Evolutionary conservation across 2,113 vertebrate species (phyloP), one percentile per base, ranked within the genome.

Genomic region (Dasyornis broadbenti): DNA sequence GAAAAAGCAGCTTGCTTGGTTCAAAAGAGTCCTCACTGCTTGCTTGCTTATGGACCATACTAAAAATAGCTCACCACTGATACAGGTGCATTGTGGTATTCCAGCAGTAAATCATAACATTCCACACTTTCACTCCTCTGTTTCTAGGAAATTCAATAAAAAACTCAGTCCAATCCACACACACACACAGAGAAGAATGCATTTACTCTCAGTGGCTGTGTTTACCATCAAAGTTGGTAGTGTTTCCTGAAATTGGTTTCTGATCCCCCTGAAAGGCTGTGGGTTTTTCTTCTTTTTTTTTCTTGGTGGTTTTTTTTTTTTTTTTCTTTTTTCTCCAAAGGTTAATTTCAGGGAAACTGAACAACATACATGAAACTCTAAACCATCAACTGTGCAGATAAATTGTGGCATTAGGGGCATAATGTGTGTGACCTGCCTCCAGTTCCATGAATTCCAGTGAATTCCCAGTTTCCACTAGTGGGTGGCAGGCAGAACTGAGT

Each of bases 201-300:
- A 45, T 82, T 77, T 76, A 61, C 56, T 90, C 88, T 95, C 42
- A n/a, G 92, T 70, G 96, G 82, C 96, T 89, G 66, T 19, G 2
- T 95, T 97, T 97, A 97, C 83, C 82, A 94, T 97, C 94, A 97
- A 89, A 96, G 92, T 69, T 87, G 45, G 78, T 91, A 94, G 66
- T 69, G 50, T 96, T 98, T 98, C 97, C 97, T 97, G 97, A 98
- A 97, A 89, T 47, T 86, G 95, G 96, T 97, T 97, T 97, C 96
- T 97, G 94, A 97, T 97, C 97, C 96, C 78, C 76, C 76, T 69
- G 92, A 97, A 81, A 94, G 96, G 72, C 80, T 97, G 90, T 24
- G 91, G 95, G 92, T 60, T 95, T 91, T 70, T 68, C 4, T 92
- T 60, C 5, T 7, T 45, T 6, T 53, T 50, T 45, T 18, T 52